Evolutionary conservation across 2,797 vertebrate species (phyloP), one percentile per base, ranked within the genome.

Genomic region (Pogonophryne albipinna): DNA sequence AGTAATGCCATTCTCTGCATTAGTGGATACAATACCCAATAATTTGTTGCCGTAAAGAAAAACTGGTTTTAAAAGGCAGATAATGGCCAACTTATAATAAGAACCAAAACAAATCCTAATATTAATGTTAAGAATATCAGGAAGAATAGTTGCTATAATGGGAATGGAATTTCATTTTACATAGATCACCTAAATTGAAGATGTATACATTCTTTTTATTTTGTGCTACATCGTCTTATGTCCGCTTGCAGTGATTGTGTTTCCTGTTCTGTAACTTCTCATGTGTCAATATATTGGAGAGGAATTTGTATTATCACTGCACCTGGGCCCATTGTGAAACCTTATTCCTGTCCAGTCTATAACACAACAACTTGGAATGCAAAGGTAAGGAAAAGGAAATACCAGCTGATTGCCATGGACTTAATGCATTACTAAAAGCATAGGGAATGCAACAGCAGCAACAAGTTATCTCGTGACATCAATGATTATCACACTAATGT

Each of bases 251-350:
- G 23, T 14, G 6, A 14, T 55, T 38, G 34, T 7, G 34, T 38
- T 38, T 38, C 34, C 34, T 38, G 34, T 2, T 38, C 8, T 38
- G 7, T 38, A 6, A 38, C 34, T 38, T 38, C 34, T 38, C 7
- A 38, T 38, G 34, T 38, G 34, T 38, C 34, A 38, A 38, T 38
- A 7, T 38, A 38, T 38, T 7, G 8, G 34, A 38, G 34, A 38
- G 66, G 23, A 74, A 13, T 59, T 74, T 20, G 27, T 27, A 27
- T 27, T 27, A 27, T 27, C 31, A 11, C 46, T 76, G 63, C 75
- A 85, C 52, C 66, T 85, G 76, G 69, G 44, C 59, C 82, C 78
- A 71, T 65, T 84, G 75, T 83, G 63, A 85, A 77, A 74, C 61
- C 42, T n/a, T 52, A 69, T 81, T 84, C 71, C 70, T 83, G 53